Base-by-base conservation (phyloP, 2,888 invertebrate genomes). In the Lymantria dispar region DNA sequence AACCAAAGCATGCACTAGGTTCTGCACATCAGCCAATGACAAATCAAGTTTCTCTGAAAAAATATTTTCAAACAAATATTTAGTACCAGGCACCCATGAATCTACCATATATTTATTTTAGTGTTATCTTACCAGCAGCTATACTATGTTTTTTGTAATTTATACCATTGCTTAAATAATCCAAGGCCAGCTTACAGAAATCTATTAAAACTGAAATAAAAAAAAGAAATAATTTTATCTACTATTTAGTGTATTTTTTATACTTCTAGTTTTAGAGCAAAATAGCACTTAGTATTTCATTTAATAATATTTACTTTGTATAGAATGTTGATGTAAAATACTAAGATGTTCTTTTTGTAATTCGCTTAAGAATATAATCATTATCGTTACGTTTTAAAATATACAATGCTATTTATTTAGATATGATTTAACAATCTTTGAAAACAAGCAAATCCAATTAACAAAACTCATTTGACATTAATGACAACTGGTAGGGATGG, bases 1-100 rank as follows among this genome's bases (percentile, higher is more conserved):
- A n/a, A 95, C 92, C 47, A 96, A 80, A 14, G 95, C 95, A 83
- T 95, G 94, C 11, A 96, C 92, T 40, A 95, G 91, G 75, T 94
- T 94, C 74, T 93, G 93, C 29, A 95, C 92, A 43, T 80, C 76
- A 56, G 89, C 83, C 9, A 89, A 54, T 36, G 92, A 84, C 11
- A 94, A 91, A 49, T 92, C 81, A 41, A 95, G 76, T 74, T 94
- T 95, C 68, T 94, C 94, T 94, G 84, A 52, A 85, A 82, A 39
- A 33, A 56, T 8, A 37, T 7, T 10, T 10, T 7, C 33, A 33
- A 8, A 8, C 8, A 33, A 33, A 10, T 2, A 8, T 3, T 33
- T 10, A 30, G 30, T n/a, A 29, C 15, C 0, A 3, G 22, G 22
- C 22, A 22, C 22, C 5, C 7, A 33, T 9, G 12, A 47, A 33